These are phyloP conservation scores for Leucopsar rothschildi DNA, from an alignment of 2,113 vertebrate species.

Conservation along the genomic window DNA sequence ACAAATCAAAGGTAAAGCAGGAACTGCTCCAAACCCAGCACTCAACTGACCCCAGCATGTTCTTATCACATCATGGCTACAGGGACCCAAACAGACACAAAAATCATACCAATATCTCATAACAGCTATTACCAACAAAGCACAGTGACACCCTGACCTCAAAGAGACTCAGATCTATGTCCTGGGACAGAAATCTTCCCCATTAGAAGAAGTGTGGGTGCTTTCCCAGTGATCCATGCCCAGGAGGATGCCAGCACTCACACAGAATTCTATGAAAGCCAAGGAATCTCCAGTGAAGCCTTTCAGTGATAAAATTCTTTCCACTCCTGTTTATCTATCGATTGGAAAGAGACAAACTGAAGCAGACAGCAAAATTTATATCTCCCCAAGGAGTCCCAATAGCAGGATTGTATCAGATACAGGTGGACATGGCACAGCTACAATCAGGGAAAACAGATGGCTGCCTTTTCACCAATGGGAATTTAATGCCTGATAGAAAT, in stretches of 20 bases:
- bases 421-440: neutral
- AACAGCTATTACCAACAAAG: neutral
- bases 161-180: accelerated
- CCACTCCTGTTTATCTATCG: neutral
- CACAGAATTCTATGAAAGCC: neutral
- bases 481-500: neutral
- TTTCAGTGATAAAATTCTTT: neutral
- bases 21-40: neutral
- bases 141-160: neutral
- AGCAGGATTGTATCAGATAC: neutral
- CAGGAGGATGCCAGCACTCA: neutral
- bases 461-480: neutral
- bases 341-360: neutral
- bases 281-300: neutral
- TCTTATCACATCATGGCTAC: neutral
- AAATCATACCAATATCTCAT: accelerated
- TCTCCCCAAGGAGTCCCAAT: neutral
- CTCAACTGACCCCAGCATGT: accelerated
- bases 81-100: neutral
- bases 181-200: accelerated
- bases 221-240: neutral
- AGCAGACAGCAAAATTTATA: neutral
- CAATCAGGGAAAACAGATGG: neutral
- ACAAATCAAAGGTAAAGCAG: neutral
- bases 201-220: neutral